Percentiles rank a stretch among this genome's conserved stretches.
These are phyloP conservation scores for Condylostylus longicornis DNA, from an alignment of 1,140 invertebrate genomes.

Conservation along the genomic window DNA sequence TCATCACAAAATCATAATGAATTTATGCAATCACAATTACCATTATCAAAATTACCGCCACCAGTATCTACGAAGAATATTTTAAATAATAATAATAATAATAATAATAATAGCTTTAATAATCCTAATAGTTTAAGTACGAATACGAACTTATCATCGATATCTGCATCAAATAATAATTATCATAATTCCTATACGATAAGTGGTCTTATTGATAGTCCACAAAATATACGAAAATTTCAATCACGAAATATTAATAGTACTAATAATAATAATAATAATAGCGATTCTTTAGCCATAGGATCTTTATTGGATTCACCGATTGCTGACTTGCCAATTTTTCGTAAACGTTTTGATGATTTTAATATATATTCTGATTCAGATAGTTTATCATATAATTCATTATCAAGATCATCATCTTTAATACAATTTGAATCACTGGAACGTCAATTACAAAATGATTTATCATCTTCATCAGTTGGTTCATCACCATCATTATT, in stretches of 20 bases:
- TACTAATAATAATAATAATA: neutral
- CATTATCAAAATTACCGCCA: too few species aligned
- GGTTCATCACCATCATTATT: constrained; percentile 33
- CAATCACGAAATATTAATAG: neutral
- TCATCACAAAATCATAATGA: too few species aligned
- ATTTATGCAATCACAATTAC: too few species aligned
- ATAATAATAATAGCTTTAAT: too few species aligned
- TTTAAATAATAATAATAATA: too few species aligned
- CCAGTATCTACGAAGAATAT: too few species aligned
- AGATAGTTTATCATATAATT: constrained; percentile 36
- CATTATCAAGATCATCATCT: constrained; percentile 54
- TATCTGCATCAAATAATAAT: too few species aligned
- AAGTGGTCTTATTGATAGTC: too few species aligned
- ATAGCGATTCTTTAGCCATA: constrained; percentile 5
- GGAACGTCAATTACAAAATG: constrained; percentile 24
- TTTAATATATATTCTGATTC: constrained; percentile 34
- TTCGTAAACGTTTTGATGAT: constrained; percentile 27
- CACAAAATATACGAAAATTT: too few species aligned
- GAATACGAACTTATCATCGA: too few species aligned
- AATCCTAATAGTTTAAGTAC: too few species aligned
- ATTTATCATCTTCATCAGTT: constrained; percentile 19
- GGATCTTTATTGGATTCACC: constrained; percentile 12
- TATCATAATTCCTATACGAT: too few species aligned
- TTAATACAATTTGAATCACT: constrained; percentile 66
- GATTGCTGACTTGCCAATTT: neutral